Base-by-base conservation (phyloP, 2,797 vertebrate species). In the Molossus alvarezi region DNA sequence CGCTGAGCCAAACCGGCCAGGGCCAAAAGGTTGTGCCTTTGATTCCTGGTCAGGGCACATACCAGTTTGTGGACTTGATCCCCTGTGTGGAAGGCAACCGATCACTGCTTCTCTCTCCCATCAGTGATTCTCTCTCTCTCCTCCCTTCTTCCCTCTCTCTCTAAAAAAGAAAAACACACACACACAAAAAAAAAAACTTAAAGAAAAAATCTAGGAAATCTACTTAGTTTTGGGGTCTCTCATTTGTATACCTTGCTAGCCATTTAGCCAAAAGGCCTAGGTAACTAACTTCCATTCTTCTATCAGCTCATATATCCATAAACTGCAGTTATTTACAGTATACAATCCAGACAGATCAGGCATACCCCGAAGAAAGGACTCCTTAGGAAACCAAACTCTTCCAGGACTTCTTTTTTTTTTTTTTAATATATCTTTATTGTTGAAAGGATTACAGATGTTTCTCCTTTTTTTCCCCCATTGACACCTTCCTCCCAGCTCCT, bases 221-320 rank as follows among this genome's bases (percentile, higher is more conserved):
- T 10, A 72, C 60, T 82, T 62, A 60, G 29, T 79, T 80, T 86
- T 41, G 64, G 5, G 41, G 6, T 58, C 27, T 91, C 7, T 89
- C 18, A 58, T 79, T 91, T 82, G 81, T 48, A 29, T 33, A 77
- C n/a, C 55, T 94, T 86, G 64, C 17, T 87, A 87, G 37, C 25
- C 45, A 57, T 60, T 21, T 77, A 87, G 51, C 17, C 55, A 65
- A 57, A 91, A 76, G 20, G 11, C 48, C 53, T 91, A 53, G 6
- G 11, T 60, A 58, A 55, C 45, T 60, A 65, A 71, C 18, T 88
- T 91, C 18, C 12, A 76, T 72, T 90, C 33, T 83, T 23, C 64
- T 53, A 1, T 92, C 45, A 91, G 37, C 75, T 55, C 60, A 67
- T 33, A 72, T 92, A 37, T 92, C n/a, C 13, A 58, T 71, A 73